Percentiles rank a stretch among this genome's conserved stretches.
Conservation (phyloP, 2,888 invertebrate species). For the Lycophotia porphyrea region DNA sequence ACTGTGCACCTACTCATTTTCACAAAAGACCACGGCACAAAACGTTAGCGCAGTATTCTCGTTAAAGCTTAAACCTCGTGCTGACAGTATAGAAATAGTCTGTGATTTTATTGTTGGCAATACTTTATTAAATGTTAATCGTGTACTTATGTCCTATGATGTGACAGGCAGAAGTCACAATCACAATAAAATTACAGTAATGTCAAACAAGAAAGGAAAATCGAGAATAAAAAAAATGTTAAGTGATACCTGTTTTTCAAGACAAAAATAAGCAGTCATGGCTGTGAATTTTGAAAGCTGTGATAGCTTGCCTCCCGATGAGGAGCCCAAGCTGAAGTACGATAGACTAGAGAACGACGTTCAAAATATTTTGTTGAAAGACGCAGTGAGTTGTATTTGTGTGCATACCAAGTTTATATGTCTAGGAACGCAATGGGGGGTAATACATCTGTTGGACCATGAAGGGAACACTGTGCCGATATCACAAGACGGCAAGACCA, state of each 20-base stretch:
- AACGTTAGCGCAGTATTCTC: background rate
- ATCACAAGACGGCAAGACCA: constrained; percentile 90
- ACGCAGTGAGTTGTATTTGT: constrained; percentile 96
- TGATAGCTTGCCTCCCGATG: constrained; percentile 86
- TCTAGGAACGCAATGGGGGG: constrained; percentile 97
- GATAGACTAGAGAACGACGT: constrained; percentile 96
- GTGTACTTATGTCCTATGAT: background rate
- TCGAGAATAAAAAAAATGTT: constrained; percentile 28
- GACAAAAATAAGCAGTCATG: constrained; percentile 70
- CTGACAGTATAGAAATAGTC: background rate
- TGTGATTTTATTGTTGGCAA: background rate
- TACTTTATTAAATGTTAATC: background rate
- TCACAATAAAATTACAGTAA: constrained; percentile 49
- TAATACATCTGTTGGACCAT: constrained; percentile 97
- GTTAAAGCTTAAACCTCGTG: background rate
- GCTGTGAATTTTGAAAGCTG: constrained; percentile 85
- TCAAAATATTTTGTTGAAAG: constrained; percentile 94
- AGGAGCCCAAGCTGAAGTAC: constrained; percentile 97
- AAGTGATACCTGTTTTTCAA: constrained; percentile 52
- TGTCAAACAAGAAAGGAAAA: constrained; percentile 51
- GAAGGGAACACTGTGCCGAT: constrained; percentile 94
- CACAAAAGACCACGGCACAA: background rate
- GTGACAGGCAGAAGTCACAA: constrained; percentile 43
- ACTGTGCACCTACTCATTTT: background rate
- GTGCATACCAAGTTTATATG: constrained; percentile 98